phyloP scores from a whole-genome alignment of 64 coral and sea anemone genomes.

The Pocillopora verrucosa region DNA sequence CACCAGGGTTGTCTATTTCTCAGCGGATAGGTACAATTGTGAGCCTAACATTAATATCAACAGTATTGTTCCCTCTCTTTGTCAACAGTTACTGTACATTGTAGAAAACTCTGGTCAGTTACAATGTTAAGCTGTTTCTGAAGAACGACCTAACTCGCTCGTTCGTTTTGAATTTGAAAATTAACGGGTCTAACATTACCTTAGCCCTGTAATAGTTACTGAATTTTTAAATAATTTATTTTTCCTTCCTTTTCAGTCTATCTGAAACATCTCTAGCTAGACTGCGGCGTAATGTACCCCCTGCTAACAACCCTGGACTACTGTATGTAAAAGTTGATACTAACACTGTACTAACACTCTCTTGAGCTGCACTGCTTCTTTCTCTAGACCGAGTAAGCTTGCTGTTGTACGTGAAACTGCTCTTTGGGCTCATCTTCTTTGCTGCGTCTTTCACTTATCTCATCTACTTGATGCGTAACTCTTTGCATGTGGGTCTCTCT shows the following conservation, averaged over 20 bases:
- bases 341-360: conserved; percentile 30
- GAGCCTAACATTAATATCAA: no score
- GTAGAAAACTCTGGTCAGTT: no score
- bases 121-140: no score
- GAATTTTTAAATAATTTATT: neutral
- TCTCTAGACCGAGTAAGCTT: neutral
- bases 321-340: conserved; percentile 40
- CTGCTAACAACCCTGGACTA: conserved; percentile 43
- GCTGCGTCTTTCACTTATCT: neutral
- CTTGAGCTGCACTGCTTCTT: neutral
- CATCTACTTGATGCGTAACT: neutral
- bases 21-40: no score
- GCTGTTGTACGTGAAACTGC: neutral
- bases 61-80: no score
- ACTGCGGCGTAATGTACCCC: conserved; percentile 11
- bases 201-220: neutral
- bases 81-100: no score
- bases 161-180: no score
- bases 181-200: no score
- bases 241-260: conserved; percentile 40
- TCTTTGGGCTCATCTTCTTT: neutral
- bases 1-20: neutral
- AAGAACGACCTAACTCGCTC: no score
- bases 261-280: conserved; percentile 31
- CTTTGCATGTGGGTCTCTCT: neutral